Evolutionary conservation across 1,140 invertebrate species (phyloP), one percentile per base, ranked within the genome.

Genomic region (Drosophila neocordata): DNA sequence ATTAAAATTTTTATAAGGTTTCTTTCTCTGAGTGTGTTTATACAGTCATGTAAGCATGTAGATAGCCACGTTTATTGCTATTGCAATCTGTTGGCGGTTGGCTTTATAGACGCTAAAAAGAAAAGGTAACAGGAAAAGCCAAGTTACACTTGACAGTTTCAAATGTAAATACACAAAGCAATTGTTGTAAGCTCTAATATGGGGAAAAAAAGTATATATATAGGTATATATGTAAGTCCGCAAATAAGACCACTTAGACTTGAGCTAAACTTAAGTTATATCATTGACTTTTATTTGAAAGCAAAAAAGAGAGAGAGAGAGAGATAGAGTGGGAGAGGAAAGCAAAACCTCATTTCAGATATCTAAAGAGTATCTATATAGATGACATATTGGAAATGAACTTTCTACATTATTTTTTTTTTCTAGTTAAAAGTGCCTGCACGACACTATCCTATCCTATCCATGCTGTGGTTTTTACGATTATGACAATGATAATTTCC

Each of bases 401-500:
- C 15, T 3, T 48, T 48, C 18, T 6, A 6, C 7, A 1, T 31
- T 31, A 6, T 31, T 31, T 31, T 0, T 31, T 31, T 7, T 31
- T 31, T 31, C 27, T 31, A 6, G 4, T 31, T 31, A 6, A 31
- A 31, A 6, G 4, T 18, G 38, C 38, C 24, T 55, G 52, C 22
- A 6, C 24, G 27, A 24, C 52, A 31, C 9, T 31, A 56, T 35
- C 22, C 22, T 24, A 1, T 24, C 22, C 22, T 24, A 0, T 24
- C 24, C 12, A 24, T 15, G 20, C 44, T 65, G 59, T 52, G 53
- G 69, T 73, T 85, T 85, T 85, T 82, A 87, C 82, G 82, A 85
- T 82, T 87, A 87, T 85, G 74, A 72, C 82, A 72, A 87, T 77
- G 82, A 85, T 87, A 78, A 87, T 85, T 72, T 70, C 13, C 65